These are phyloP conservation scores for Alces alces DNA, from an alignment of 2,113 vertebrate genomes.

Conservation along the genomic window DNA sequence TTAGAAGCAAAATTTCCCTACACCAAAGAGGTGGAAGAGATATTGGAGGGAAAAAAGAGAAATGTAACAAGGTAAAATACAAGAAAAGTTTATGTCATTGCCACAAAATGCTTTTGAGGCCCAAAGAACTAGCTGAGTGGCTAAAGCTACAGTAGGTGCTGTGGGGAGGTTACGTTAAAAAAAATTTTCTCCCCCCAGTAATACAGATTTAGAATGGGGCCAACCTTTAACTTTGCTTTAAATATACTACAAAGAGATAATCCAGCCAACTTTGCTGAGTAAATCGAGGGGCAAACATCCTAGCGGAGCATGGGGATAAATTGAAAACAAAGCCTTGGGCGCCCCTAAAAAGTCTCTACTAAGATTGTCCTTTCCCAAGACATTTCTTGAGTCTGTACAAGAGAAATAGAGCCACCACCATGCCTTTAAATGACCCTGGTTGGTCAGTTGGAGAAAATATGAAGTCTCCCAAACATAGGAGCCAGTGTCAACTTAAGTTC, in stretches of 20 bases:
- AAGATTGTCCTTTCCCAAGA: neutral
- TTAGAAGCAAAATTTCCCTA: neutral
- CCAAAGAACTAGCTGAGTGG: neutral
- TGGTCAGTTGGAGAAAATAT: neutral
- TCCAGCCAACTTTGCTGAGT: neutral
- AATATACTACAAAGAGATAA: neutral
- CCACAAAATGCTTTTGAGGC: neutral
- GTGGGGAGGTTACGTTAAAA: neutral
- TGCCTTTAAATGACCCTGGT: neutral
- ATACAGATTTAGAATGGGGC: neutral
- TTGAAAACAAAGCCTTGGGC: neutral
- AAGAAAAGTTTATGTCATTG: neutral
- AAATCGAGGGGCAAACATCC: neutral
- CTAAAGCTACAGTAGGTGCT: neutral
- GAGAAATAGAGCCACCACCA: neutral
- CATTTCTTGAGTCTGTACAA: neutral
- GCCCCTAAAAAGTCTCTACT: neutral
- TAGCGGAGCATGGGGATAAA: neutral
- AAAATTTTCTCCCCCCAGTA: neutral
- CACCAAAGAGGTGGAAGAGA: neutral
- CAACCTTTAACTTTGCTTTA: neutral
- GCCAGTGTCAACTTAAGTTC: neutral
- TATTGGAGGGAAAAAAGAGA: neutral
- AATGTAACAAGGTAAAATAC: neutral
- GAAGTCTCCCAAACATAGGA: neutral